These are phyloP conservation scores for Leucoraja erinaceus DNA, from an alignment of 2,113 vertebrate genomes.

Conservation along the genomic window DNA sequence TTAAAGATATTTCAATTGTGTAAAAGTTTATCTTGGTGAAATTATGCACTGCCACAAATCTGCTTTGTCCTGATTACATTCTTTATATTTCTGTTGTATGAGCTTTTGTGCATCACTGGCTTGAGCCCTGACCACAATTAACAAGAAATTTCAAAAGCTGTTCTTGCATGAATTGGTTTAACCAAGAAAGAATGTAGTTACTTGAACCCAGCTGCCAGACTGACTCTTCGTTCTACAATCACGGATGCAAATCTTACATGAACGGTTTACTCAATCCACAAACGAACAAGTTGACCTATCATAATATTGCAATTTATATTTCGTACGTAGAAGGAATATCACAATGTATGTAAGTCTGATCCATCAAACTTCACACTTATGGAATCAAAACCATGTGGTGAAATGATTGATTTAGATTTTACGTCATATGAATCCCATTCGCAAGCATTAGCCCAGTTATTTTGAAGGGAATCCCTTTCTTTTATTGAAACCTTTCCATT, in stretches of 20 bases:
- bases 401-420: neutral
- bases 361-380: neutral
- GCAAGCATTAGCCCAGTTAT: neutral
- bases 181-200: neutral
- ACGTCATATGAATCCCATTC: neutral
- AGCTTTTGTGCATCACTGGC: constrained; percentile 25
- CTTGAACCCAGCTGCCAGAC: neutral
- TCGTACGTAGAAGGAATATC: neutral
- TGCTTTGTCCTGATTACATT: neutral
- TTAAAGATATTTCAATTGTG: neutral
- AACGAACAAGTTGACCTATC: neutral
- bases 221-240: neutral
- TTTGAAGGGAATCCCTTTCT: neutral
- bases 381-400: neutral
- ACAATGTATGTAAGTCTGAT: neutral
- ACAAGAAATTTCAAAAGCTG: constrained; percentile 9
- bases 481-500: too few species aligned
- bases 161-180: constrained; percentile 24
- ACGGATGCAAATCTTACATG: neutral
- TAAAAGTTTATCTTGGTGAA: neutral
- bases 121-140: constrained; percentile 14
- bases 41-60: constrained; percentile 10
- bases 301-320: constrained; percentile 13
- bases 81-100: neutral
- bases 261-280: neutral